Conservation (phyloP, 2,888 invertebrate species). For the Hydraecia micacea region DNA sequence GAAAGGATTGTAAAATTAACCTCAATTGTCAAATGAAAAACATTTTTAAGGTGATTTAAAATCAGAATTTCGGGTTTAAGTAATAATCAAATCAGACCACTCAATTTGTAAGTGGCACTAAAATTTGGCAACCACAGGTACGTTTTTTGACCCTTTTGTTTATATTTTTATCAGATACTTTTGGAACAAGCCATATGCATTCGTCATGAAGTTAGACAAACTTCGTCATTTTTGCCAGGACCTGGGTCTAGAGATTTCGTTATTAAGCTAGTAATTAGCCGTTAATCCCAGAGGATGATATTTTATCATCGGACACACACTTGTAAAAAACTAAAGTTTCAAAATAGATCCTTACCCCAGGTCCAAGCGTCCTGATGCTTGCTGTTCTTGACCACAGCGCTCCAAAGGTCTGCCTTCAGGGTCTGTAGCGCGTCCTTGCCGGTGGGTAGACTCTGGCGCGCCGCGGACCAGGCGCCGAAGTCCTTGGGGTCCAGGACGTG, state of each 20-base stretch:
- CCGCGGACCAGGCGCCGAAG: conserved; percentile 94
- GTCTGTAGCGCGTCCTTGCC: conserved; percentile 94
- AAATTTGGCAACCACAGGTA: neutral
- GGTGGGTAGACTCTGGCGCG: conserved; percentile 95
- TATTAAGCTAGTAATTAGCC: neutral
- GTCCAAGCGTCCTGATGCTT: conserved; percentile 97
- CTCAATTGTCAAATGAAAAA: neutral
- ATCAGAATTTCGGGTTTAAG: neutral
- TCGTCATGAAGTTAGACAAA: neutral
- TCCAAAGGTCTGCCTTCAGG: conserved; percentile 96
- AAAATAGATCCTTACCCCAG: conserved; percentile 90
- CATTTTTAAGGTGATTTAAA: neutral
- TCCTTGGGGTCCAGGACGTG: conserved; percentile 94
- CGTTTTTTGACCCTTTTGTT: neutral
- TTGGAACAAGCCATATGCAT: neutral
- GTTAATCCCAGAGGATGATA: neutral
- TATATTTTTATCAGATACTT: neutral
- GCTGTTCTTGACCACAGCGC: conserved; percentile 95
- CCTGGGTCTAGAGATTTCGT: neutral
- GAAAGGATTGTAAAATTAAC: neutral
- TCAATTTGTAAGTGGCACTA: neutral
- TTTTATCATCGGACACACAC: neutral
- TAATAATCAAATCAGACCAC: neutral
- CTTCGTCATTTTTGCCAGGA: neutral
- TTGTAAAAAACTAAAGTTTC: neutral